Percentiles rank a stretch among this genome's conserved stretches.
Evolutionary conservation across 2,888 invertebrate genomes (phyloP).

Genomic region (Eurytoma adleriae): DNA sequence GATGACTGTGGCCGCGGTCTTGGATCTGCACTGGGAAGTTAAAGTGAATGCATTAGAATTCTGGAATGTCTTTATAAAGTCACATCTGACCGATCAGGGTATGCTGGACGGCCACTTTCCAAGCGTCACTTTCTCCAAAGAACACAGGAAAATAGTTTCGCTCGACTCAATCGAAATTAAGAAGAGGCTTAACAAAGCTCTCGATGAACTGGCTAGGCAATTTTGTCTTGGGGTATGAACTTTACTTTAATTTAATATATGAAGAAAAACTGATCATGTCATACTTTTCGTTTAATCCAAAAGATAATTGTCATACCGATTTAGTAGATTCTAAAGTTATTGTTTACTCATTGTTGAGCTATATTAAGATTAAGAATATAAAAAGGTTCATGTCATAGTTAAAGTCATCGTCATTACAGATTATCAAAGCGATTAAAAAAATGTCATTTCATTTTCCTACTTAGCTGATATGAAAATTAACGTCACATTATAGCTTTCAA

Average conservation of each 20-base stretch:
- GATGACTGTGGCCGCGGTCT: conserved; percentile 82
- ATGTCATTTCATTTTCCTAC: too few species aligned
- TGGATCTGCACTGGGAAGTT: conserved; percentile 90
- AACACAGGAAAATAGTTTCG: conserved; percentile 86
- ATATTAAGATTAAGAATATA: too few species aligned
- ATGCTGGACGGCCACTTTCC: conserved; percentile 90
- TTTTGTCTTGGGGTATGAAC: conserved; percentile 82
- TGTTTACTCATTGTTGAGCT: not conserved
- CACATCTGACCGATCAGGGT: conserved; percentile 85
- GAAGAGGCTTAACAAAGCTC: conserved; percentile 81
- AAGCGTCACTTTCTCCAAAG: conserved; percentile 87
- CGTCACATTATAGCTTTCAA: too few species aligned
- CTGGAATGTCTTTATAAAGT: conserved; percentile 84
- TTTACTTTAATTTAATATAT: conserved; percentile 17
- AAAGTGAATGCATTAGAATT: conserved; percentile 84
- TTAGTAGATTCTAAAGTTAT: not conserved
- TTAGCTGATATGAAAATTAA: too few species aligned
- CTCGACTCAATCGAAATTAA: conserved; percentile 83
- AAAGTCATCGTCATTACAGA: too few species aligned
- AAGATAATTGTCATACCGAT: not conserved
- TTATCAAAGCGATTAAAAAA: too few species aligned
- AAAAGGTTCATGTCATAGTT: not conserved
- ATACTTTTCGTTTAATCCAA: too few species aligned
- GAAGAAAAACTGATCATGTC: not conserved
- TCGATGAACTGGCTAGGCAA: conserved; percentile 82